phyloP scores from a whole-genome alignment of 53 echinoderm and acorn worm species.

The Astropecten irregularis region DNA sequence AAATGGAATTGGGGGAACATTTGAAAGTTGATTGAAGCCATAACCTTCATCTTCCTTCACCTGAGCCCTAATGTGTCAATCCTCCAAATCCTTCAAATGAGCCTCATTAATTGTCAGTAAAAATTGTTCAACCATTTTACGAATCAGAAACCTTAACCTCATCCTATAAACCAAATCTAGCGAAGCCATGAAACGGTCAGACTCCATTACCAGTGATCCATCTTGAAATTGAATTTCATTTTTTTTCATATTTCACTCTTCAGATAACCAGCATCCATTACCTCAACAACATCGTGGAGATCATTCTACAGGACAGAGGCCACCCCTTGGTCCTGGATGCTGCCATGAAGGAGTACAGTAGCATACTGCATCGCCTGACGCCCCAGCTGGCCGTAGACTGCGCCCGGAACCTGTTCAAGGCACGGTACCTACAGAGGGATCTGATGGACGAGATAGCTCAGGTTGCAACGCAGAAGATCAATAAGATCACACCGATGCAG shows the following conservation, averaged over 20 bases:
- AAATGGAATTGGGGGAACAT: too few relatives aligned
- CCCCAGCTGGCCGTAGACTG: conserved; percentile 83
- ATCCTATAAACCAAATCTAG: too few relatives aligned
- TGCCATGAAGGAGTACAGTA: conserved; percentile 69
- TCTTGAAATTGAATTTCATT: too few relatives aligned
- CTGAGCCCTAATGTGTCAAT: too few relatives aligned
- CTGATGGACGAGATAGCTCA: conserved; percentile 81
- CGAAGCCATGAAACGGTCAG: too few relatives aligned
- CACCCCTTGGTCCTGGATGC: conserved; percentile 72
- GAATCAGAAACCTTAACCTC: background rate
- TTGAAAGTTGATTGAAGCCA: too few relatives aligned
- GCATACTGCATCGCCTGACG: conserved; percentile 62
- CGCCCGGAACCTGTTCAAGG: conserved; percentile 64
- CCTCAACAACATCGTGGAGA: conserved; percentile 74
- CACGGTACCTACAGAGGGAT: conserved; percentile 73
- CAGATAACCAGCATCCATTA: conserved; percentile 74
- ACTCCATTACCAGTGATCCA: too few relatives aligned
- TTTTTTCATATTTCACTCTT: too few relatives aligned
- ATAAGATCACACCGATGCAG: conserved; percentile 78
- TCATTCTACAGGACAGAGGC: conserved; percentile 65
- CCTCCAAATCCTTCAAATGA: too few relatives aligned
- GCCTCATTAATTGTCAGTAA: too few relatives aligned
- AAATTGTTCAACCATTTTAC: background rate
- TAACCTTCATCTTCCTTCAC: too few relatives aligned
- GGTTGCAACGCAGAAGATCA: conserved; percentile 59